These are phyloP conservation scores for Cacatua alba DNA, from an alignment of 2,113 vertebrate species.

Conservation along the genomic window DNA sequence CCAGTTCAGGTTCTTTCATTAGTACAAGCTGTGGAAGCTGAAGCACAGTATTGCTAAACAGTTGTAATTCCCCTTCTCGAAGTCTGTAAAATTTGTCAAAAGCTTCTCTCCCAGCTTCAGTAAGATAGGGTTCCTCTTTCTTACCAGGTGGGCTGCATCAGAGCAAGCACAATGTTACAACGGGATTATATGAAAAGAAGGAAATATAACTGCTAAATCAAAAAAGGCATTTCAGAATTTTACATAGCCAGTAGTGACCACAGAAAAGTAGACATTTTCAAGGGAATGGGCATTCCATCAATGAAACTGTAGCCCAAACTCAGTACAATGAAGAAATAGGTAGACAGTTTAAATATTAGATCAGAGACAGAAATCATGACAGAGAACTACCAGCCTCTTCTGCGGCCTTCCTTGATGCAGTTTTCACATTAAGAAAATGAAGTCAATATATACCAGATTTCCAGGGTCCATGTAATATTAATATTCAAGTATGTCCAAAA, in stretches of 20 bases:
- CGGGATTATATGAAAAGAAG: not conserved
- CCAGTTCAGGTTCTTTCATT: constrained; percentile 86
- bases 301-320: not conserved
- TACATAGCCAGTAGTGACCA: not conserved
- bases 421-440: not conserved
- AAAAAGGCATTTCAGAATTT: not conserved
- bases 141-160: constrained; percentile 87
- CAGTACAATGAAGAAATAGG: not conserved
- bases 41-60: constrained; percentile 77
- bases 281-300: not conserved
- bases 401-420: not conserved
- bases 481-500: not conserved
- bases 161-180: constrained; percentile 12
- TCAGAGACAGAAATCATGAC: not conserved
- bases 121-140: constrained; percentile 88
- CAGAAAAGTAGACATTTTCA: not conserved
- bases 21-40: constrained; percentile 79
- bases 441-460: not conserved
- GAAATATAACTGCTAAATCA: not conserved
- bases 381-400: not conserved
- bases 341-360: not conserved
- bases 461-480: not conserved
- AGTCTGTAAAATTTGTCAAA: constrained; percentile 92
- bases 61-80: constrained; percentile 84
- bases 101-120: constrained; percentile 90